A percentile compares a stretch with the other conserved stretches of the same genome.
These are phyloP conservation scores for Eulithis testata DNA, from an alignment of 2,888 invertebrate species.

Conservation along the genomic window DNA sequence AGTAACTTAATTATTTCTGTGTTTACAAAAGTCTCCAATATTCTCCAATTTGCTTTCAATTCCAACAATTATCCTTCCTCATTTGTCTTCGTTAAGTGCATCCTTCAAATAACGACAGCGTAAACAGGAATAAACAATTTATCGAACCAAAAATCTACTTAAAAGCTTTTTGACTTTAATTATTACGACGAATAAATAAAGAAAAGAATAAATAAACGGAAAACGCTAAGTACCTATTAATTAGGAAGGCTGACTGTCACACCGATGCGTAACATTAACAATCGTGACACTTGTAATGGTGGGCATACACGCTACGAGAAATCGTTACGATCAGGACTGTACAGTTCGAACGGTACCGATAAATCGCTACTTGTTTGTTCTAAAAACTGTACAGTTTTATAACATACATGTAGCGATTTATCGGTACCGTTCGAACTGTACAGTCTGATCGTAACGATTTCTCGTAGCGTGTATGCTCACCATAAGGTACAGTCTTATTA, in stretches of 20 bases:
- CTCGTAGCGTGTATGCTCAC: too few species aligned
- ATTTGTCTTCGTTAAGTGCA: conserved; percentile 46
- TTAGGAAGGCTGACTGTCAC: conserved; percentile 48
- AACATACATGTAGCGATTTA: too few species aligned
- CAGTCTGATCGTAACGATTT: too few species aligned
- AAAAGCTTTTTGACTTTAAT: conserved; percentile 68
- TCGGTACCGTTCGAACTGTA: too few species aligned
- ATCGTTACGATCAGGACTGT: too few species aligned
- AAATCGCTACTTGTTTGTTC: too few species aligned
- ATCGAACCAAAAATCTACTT: conserved; percentile 58
- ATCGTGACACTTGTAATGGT: too few species aligned
- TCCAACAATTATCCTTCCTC: conserved; percentile 26
- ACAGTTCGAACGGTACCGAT: too few species aligned
- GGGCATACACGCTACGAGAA: too few species aligned
- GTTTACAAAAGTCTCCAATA: background rate
- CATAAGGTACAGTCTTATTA: too few species aligned
- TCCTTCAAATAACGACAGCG: conserved; percentile 42
- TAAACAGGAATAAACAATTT: conserved; percentile 63
- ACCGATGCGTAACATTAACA: conserved; percentile 42
- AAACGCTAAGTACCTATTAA: conserved; percentile 50
- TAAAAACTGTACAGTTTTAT: too few species aligned
- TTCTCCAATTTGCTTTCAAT: conserved; percentile 8
- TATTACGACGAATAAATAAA: conserved; percentile 61
- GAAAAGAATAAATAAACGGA: conserved; percentile 59
- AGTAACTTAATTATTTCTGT: too few species aligned